A percentile compares a stretch with the other conserved stretches of the same genome.
These are phyloP conservation scores for Plutomurus gul DNA, from an alignment of 1,140 invertebrate genomes.

Conservation along the genomic window DNA sequence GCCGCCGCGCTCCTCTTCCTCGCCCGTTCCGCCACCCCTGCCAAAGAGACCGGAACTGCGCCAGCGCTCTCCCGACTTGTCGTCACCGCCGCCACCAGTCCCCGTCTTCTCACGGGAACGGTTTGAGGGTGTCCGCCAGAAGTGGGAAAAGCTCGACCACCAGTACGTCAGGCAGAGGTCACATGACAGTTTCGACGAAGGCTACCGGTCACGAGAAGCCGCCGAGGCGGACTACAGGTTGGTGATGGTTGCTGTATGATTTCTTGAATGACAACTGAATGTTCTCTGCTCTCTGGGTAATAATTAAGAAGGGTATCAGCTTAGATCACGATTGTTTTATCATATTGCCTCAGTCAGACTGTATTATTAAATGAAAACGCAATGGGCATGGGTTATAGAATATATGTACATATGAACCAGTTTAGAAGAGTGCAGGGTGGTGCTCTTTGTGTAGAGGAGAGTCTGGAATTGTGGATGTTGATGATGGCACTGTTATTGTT, in stretches of 20 bases:
- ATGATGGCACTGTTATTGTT: background rate
- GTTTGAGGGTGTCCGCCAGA: slow-evolving; percentile 52
- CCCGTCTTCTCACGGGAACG: slow-evolving; percentile 45
- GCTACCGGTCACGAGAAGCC: slow-evolving; percentile 51
- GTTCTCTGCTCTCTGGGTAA: background rate
- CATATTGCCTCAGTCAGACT: too few species aligned
- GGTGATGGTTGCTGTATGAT: background rate
- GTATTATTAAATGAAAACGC: background rate
- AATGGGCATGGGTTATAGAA: too few species aligned
- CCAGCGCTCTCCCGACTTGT: slow-evolving; percentile 50
- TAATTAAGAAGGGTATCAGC: background rate
- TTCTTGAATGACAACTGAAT: background rate
- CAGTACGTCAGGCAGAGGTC: slow-evolving; percentile 51
- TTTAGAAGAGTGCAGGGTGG: too few species aligned
- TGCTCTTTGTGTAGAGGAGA: background rate
- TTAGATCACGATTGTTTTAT: too few species aligned
- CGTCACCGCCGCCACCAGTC: slow-evolving; percentile 36
- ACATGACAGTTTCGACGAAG: slow-evolving; percentile 53
- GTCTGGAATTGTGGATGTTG: background rate
- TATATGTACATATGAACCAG: too few species aligned
- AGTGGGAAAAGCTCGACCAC: slow-evolving; percentile 53
- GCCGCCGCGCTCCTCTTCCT: slow-evolving; percentile 39
- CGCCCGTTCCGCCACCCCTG: slow-evolving; percentile 47
- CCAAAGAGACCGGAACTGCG: slow-evolving; percentile 51
- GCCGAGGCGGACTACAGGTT: slow-evolving; percentile 54